These are phyloP conservation scores for Hyla sarda DNA, from an alignment of 2,113 vertebrate species.

Conservation along the genomic window DNA sequence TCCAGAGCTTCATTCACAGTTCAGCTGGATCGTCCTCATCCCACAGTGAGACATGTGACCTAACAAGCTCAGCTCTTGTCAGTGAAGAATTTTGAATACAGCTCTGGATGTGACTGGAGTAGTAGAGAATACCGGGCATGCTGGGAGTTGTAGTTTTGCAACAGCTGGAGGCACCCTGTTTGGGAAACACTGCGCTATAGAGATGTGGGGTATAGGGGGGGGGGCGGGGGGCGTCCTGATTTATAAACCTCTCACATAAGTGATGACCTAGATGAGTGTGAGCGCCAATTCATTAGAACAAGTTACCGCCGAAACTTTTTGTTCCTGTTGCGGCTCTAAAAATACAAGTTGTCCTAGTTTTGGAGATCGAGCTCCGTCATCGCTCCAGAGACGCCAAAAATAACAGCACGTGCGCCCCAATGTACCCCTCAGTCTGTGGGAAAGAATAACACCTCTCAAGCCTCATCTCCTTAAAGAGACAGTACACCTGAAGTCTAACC, in stretches of 20 bases:
- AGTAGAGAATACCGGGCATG: too few relatives aligned
- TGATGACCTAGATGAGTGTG: constrained; percentile 32
- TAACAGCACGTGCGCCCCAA: neutral
- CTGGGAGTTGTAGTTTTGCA: too few relatives aligned
- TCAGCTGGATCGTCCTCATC: too few relatives aligned
- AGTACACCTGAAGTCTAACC: neutral
- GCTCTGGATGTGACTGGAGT: too few relatives aligned
- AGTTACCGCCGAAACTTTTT: neutral
- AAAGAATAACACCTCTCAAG: neutral
- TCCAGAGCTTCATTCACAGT: too few relatives aligned
- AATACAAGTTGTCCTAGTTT: constrained; percentile 46
- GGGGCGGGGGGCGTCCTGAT: neutral
- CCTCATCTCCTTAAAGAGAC: neutral
- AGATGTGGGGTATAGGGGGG: neutral
- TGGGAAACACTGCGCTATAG: too few relatives aligned
- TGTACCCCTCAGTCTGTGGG: neutral
- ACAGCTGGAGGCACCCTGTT: too few relatives aligned
- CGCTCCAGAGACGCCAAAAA: constrained; percentile 8
- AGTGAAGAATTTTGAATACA: too few relatives aligned
- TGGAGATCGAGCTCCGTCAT: neutral
- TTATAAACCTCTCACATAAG: neutral
- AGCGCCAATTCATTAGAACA: neutral
- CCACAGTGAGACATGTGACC: too few relatives aligned
- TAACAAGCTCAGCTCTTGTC: too few relatives aligned
- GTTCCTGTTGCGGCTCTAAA: constrained; percentile 43